phyloP scores from a whole-genome alignment of 2,888 invertebrate species.

The Pseudococcus longispinus region DNA sequence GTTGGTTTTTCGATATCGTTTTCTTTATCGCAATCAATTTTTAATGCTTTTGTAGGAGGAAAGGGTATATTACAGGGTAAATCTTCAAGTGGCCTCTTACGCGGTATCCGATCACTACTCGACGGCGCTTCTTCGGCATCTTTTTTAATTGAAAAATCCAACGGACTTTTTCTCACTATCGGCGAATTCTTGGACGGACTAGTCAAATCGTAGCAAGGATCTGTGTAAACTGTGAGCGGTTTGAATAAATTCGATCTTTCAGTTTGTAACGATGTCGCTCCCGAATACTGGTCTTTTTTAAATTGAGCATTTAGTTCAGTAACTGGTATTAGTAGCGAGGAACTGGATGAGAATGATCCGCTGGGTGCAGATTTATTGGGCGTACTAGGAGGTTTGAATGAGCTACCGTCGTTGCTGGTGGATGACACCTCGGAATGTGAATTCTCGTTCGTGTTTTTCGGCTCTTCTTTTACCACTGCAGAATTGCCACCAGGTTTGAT shows the following conservation, averaged over 20 bases:
- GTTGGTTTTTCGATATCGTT: slow-evolving; percentile 40
- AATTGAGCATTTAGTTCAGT: slow-evolving; percentile 48
- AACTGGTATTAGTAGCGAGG: slow-evolving; percentile 51
- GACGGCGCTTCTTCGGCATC: slow-evolving; percentile 44
- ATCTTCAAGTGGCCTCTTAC: slow-evolving; percentile 57
- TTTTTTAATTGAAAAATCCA: slow-evolving; percentile 60
- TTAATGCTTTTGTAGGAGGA: slow-evolving; percentile 37
- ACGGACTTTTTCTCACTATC: slow-evolving; percentile 57
- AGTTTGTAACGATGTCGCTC: neutral
- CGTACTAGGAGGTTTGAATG: slow-evolving; percentile 50
- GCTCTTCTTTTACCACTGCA: slow-evolving; percentile 46
- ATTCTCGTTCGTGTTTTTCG: slow-evolving; percentile 8
- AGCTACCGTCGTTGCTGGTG: slow-evolving; percentile 54
- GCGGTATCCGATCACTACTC: neutral
- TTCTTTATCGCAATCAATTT: slow-evolving; percentile 42
- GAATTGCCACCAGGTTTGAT: slow-evolving; percentile 25
- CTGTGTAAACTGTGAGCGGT: slow-evolving; percentile 58
- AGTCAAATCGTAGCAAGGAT: slow-evolving; percentile 36
- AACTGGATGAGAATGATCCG: neutral
- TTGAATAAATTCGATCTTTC: slow-evolving; percentile 48
- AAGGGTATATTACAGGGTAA: slow-evolving; percentile 58
- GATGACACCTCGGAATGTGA: slow-evolving; percentile 57
- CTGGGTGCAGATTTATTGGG: neutral
- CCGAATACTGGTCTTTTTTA: neutral
- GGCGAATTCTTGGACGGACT: slow-evolving; percentile 36